phyloP scores from a whole-genome alignment of 2,113 vertebrate species.

The Engraulis encrasicolus region DNA sequence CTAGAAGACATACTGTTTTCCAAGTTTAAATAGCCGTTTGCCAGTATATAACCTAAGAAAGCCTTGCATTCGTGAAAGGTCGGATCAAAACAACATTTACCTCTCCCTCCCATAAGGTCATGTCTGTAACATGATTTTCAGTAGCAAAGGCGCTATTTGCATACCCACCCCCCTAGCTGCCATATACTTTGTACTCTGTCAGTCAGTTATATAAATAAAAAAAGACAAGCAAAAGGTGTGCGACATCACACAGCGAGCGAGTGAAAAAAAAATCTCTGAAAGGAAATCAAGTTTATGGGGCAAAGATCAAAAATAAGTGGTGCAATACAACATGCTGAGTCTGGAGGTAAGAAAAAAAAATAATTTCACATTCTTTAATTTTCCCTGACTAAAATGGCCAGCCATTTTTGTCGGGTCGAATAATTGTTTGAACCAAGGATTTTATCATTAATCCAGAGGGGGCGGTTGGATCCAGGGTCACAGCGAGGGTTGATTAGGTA shows the following conservation, averaged over 20 bases:
- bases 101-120: not conserved
- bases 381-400: conserved; percentile 94
- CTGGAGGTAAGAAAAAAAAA: conserved; percentile 72
- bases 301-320: conserved; percentile 95
- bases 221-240: conserved; percentile 65
- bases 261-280: conserved; percentile 74
- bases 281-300: conserved; percentile 79
- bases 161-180: not conserved
- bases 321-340: conserved; percentile 82
- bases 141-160: not conserved
- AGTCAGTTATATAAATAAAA: conserved; percentile 40
- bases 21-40: too few species aligned
- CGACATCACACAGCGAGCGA: conserved; percentile 67
- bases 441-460: conserved; percentile 99
- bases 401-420: conserved; percentile 98
- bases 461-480: conserved; percentile 98
- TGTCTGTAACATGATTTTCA: not conserved
- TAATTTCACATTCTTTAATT: conserved; percentile 98
- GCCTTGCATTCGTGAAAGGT: not conserved
- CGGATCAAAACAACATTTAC: not conserved
- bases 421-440: conserved; percentile 99
- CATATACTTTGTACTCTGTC: conserved; percentile 56
- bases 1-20: not conserved
- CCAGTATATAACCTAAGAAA: not conserved
- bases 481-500: conserved; percentile 99